These are phyloP conservation scores for Marmota monax DNA, from an alignment of 2,113 vertebrate species.

Conservation along the genomic window DNA sequence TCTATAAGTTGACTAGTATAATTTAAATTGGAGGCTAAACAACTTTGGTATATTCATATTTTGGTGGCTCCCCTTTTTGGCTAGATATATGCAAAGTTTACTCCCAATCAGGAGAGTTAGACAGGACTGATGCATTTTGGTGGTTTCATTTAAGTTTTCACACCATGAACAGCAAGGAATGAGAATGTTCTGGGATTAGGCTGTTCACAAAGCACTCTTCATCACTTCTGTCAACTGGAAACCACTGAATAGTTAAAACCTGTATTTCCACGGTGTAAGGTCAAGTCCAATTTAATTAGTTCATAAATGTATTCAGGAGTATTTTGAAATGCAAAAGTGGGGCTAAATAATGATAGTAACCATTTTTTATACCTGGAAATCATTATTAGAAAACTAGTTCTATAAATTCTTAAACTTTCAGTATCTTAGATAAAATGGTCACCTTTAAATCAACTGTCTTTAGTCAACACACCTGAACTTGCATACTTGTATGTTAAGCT, in stretches of 20 bases:
- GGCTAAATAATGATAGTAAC: background rate
- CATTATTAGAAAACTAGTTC: slow-evolving; percentile 24
- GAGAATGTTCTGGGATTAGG: background rate
- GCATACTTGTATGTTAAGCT: background rate
- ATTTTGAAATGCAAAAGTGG: background rate
- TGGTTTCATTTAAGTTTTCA: background rate
- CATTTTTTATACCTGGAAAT: background rate
- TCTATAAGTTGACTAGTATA: background rate
- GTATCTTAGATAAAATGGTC: slow-evolving; percentile 32
- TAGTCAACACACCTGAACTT: background rate
- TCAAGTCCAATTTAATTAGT: background rate
- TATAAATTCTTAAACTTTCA: background rate
- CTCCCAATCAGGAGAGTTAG: background rate
- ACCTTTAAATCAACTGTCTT: slow-evolving; percentile 27
- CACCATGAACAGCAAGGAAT: background rate
- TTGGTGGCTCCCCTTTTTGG: slow-evolving; percentile 36
- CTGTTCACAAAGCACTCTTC: background rate
- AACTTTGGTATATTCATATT: slow-evolving; percentile 46
- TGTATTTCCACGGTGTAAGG: background rate
- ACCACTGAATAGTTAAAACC: background rate
- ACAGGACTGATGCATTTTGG: background rate
- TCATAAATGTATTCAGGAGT: background rate
- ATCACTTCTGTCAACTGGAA: background rate
- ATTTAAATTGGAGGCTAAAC: slow-evolving; percentile 46
- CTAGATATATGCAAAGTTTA: background rate